A percentile compares a stretch with the other conserved stretches of the same genome.
phyloP scores from a whole-genome alignment of 2,888 invertebrate genomes.

The Cantharis rustica region DNA sequence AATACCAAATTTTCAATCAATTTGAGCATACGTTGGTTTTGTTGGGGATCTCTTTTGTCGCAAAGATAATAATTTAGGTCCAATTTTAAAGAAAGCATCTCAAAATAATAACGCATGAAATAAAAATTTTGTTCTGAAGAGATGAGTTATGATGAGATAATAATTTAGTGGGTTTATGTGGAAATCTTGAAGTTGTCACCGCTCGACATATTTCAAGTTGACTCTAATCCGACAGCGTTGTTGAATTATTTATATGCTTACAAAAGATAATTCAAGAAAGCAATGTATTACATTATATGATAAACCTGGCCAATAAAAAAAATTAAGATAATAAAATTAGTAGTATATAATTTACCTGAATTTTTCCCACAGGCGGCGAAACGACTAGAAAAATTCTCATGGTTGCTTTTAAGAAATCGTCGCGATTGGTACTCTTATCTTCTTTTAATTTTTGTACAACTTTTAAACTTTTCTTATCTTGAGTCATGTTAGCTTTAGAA shows the following conservation, averaged over 20 bases:
- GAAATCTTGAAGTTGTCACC: not conserved
- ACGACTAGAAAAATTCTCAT: slow-evolving; percentile 77
- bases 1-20: not conserved
- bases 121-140: not conserved
- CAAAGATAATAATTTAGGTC: not conserved
- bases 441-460: slow-evolving; percentile 37
- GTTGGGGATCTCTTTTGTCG: not conserved
- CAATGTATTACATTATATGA: not conserved
- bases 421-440: slow-evolving; percentile 57
- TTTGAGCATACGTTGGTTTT: not conserved
- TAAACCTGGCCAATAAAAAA: not conserved
- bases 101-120: not conserved
- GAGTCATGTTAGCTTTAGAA: slow-evolving; percentile 41
- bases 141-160: not conserved
- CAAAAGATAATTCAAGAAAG: not conserved
- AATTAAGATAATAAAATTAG: not conserved
- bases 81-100: not conserved
- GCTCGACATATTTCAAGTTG: not conserved
- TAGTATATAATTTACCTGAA: slow-evolving; percentile 57
- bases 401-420: slow-evolving; percentile 73
- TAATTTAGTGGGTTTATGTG: not conserved
- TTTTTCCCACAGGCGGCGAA: slow-evolving; percentile 67
- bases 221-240: not conserved
- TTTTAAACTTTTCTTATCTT: slow-evolving; percentile 35
- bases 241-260: not conserved